phyloP scores from a whole-genome alignment of 1,140 invertebrate species.

The Melanaphis sacchari region DNA sequence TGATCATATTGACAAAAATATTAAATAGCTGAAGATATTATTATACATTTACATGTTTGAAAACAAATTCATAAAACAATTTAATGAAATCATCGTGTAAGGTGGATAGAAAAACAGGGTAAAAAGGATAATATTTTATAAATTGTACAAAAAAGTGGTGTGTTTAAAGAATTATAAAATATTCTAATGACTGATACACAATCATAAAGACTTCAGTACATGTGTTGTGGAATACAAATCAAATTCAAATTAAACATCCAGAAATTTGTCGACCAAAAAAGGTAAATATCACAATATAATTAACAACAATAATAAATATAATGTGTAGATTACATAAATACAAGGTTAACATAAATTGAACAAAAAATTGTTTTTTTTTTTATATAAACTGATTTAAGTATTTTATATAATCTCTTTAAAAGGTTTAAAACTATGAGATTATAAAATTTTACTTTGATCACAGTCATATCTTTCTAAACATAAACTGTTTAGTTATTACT shows the following conservation, averaged over 20 bases:
- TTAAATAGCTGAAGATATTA: not conserved
- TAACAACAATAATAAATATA: not conserved
- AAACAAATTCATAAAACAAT: not conserved
- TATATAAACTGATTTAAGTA: not conserved
- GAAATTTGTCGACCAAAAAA: not conserved
- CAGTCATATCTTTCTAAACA: not conserved
- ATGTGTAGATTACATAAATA: not conserved
- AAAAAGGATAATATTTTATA: not conserved
- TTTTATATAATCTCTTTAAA: not conserved
- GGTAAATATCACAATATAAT: not conserved
- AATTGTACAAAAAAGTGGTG: too few relatives aligned
- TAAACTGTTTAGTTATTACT: not conserved
- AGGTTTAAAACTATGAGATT: not conserved
- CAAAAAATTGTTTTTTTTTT: not conserved
- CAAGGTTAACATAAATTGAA: not conserved
- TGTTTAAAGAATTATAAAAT: constrained; percentile 15
- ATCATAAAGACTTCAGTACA: not conserved
- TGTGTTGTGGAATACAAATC: not conserved
- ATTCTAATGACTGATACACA: not conserved
- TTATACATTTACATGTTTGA: not conserved
- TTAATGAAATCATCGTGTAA: not conserved
- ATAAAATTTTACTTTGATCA: constrained; percentile 39
- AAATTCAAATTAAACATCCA: not conserved
- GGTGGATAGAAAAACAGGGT: not conserved
- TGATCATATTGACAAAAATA: not conserved